Base-by-base conservation (phyloP, 2,888 invertebrate species). In the Drosophila hawaiiensis region DNA sequence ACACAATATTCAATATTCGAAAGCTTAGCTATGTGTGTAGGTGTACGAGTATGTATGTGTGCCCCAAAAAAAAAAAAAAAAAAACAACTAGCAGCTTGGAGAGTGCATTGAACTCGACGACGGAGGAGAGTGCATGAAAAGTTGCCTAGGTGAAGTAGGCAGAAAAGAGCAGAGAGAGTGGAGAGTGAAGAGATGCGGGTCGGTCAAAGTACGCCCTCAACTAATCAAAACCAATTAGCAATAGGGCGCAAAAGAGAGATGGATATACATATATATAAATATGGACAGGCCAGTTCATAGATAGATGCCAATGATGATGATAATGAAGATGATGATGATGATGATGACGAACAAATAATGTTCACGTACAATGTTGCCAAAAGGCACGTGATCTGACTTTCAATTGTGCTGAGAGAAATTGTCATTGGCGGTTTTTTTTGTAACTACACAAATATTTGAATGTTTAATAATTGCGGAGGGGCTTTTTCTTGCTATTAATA, bases 221-320 rank as follows among this genome's bases (percentile, higher is more conserved):
- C 85, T 83, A 88, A 84, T 83, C 80, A 83, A 88, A 86, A 82
- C 41, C 84, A 85, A 85, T 85, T 85, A 85, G 84, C 87, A 89
- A 69, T 68, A 66, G 66, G 76, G 63, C 80, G 82, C 75, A 68
- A 81, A 81, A 77, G 68, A 78, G 80, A 73, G 58, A 41, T 14
- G 50, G 39, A 58, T 43, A 49, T 55, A 16, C 43, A 63, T 47
- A 25, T n/a, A 31, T 29, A 22, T 29, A 33, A 37, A 33, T 55
- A 55, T 41, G 4, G 12, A 7, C 10, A 1, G 25, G 16, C 6
- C 43, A 47, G 2, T 47, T 47, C 47, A 25, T 47, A 47, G 25
- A 47, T 25, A 25, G 59, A 72, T 50, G 50, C 60, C 41, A 43
- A 67, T 22, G 19, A 39, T 19, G 16, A 33, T 22, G 9, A 53